A percentile compares a stretch with the other conserved stretches of the same genome.
Conservation (phyloP, 2,888 invertebrate genomes). For the Sphaerophoria rueppellii region DNA sequence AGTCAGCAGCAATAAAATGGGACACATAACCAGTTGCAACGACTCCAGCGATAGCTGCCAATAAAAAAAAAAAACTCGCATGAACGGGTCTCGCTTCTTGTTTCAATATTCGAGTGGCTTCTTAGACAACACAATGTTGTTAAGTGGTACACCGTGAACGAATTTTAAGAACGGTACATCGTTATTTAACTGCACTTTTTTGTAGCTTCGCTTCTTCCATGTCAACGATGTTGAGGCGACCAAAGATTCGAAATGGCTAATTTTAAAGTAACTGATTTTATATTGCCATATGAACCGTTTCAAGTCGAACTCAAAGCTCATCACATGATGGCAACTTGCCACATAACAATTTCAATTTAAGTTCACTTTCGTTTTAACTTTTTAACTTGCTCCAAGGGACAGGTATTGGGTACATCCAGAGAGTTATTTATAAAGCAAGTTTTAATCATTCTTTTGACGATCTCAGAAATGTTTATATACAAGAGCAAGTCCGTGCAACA, state of each 20-base stretch:
- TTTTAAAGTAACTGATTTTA: conserved; percentile 54
- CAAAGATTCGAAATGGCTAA: conserved; percentile 41
- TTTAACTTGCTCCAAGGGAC: not conserved
- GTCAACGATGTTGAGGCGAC: not conserved
- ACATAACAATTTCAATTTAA: conserved; percentile 38
- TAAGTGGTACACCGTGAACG: conserved; percentile 34
- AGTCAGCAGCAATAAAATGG: conserved; percentile 54
- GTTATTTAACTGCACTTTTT: conserved; percentile 28
- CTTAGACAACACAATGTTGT: conserved; percentile 34
- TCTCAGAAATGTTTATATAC: no score
- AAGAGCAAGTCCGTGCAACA: no score
- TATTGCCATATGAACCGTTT: conserved; percentile 28
- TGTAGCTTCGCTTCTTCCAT: conserved; percentile 25
- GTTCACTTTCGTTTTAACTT: conserved; percentile 63
- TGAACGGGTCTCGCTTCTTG: conserved; percentile 46
- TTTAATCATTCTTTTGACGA: no score
- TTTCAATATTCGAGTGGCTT: conserved; percentile 39
- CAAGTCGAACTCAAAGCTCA: conserved; percentile 22
- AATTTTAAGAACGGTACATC: conserved; percentile 48
- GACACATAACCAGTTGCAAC: conserved; percentile 61
- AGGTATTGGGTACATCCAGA: no score
- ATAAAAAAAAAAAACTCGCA: conserved; percentile 24
- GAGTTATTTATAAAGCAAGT: no score
- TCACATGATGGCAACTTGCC: conserved; percentile 25
- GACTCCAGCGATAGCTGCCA: conserved; percentile 35